phyloP scores from a whole-genome alignment of 2,797 vertebrate genomes.

The Chelmon rostratus region DNA sequence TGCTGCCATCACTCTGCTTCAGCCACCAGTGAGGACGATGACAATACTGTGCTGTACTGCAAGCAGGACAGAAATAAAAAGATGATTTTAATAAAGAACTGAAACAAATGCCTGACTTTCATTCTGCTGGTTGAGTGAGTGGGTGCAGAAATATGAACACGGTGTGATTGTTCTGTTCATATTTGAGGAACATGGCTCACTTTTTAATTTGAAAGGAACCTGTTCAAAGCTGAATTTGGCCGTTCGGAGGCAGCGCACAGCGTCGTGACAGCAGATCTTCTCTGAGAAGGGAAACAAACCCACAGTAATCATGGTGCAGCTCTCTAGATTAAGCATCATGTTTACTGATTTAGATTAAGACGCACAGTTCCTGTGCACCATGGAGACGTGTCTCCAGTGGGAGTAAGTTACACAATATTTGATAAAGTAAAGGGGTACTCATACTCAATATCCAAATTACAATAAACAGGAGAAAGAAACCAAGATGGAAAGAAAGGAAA shows the following conservation, averaged over 20 bases:
- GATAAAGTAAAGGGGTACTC: too few relatives aligned
- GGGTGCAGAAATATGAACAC: background rate
- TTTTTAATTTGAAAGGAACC: background rate
- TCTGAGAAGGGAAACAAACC: too few relatives aligned
- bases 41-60: constrained; percentile 84
- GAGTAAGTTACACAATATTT: too few relatives aligned
- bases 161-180: background rate
- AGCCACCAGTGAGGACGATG: constrained; percentile 73
- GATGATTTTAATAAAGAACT: constrained; percentile 87
- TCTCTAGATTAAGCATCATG: too few relatives aligned
- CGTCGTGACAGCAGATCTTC: too few relatives aligned
- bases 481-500: too few relatives aligned
- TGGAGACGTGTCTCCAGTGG: too few relatives aligned
- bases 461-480: too few relatives aligned
- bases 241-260: background rate
- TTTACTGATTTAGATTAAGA: too few relatives aligned
- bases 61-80: constrained; percentile 83
- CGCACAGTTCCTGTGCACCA: too few relatives aligned
- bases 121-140: background rate
- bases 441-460: too few relatives aligned
- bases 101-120: constrained; percentile 44
- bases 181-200: background rate
- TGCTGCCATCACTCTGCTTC: constrained; percentile 54
- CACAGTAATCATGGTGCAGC: too few relatives aligned
- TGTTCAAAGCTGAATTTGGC: background rate